Evolutionary conservation across 2,888 invertebrate genomes (phyloP), one percentile per base, ranked within the genome.

Genomic region (Tanytarsus gracilentus): DNA sequence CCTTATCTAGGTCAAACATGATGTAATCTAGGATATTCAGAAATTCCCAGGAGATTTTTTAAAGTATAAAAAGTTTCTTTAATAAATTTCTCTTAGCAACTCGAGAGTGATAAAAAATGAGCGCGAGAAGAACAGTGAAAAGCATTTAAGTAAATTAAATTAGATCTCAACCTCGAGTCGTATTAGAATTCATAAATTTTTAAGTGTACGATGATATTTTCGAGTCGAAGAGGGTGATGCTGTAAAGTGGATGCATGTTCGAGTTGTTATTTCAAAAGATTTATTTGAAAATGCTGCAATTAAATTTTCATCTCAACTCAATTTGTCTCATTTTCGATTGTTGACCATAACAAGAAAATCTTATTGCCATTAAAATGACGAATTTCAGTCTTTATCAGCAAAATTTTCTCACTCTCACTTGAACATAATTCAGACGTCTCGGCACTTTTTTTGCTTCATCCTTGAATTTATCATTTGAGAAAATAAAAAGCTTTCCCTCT

Each of bases 91-190:
- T n/a, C n/a, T n/a, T n/a, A n/a, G n/a, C n/a, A n/a, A n/a, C n/a
- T n/a, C n/a, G n/a, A n/a, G n/a, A n/a, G 36, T 44, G 23, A 23
- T 18, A 44, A n/a, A n/a, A n/a, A n/a, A 44, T 44, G 44, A 44
- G 44, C 11, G 44, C 21, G 9, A 8, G 3, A 21, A 18, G 30
- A 52, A 52, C 52, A 52, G 52, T 21, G 52, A 52, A 52, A 52
- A 52, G 52, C 52, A 52, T 52, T 52, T 52, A 52, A 52, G 30
- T 52, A 52, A 52, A 52, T 52, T 52, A 52, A 52, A 52, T 52
- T 52, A 49, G 49, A 49, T n/a, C n/a, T n/a, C n/a, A n/a, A n/a
- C n/a, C n/a, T n/a, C n/a, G 26, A 26, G 49, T 44, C 23, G 44
- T 49, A 49, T 49, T 49, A 29, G 30, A 52, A 52, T 52, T 52